Percentiles rank a stretch among this genome's conserved stretches.
These are phyloP conservation scores for Thysanoteuthis rhombus DNA, from an alignment of 2,888 invertebrate genomes.

Conservation along the genomic window DNA sequence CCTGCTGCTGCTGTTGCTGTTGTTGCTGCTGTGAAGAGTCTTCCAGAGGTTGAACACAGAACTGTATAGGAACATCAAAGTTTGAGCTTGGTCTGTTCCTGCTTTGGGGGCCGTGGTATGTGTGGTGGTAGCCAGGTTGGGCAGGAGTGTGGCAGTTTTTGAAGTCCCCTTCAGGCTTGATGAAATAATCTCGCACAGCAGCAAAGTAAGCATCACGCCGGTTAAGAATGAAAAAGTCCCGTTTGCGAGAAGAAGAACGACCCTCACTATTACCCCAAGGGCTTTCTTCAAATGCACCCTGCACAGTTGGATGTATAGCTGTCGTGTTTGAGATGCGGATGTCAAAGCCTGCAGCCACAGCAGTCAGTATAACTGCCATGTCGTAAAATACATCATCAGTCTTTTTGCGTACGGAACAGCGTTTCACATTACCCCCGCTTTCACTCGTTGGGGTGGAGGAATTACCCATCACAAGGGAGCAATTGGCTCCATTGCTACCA, in stretches of 20 bases:
- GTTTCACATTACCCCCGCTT: slow-evolving; percentile 67
- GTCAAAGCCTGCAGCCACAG: slow-evolving; percentile 89
- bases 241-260: slow-evolving; percentile 44
- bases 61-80: slow-evolving; percentile 59
- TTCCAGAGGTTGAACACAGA: slow-evolving; percentile 42
- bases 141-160: slow-evolving; percentile 51
- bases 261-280: slow-evolving; percentile 38
- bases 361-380: slow-evolving; percentile 89
- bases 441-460: background rate
- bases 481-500: background rate
- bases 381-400: slow-evolving; percentile 81
- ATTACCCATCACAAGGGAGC: background rate
- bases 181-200: slow-evolving; percentile 63
- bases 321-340: slow-evolving; percentile 81
- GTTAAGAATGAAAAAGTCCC: slow-evolving; percentile 58
- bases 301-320: slow-evolving; percentile 58
- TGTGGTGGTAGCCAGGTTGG: slow-evolving; percentile 72
- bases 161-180: slow-evolving; percentile 57
- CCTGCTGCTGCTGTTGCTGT: background rate
- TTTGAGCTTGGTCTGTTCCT: slow-evolving; percentile 68
- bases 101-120: slow-evolving; percentile 84
- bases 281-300: slow-evolving; percentile 33
- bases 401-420: slow-evolving; percentile 48
- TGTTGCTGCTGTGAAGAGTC: background rate
- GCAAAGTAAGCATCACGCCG: slow-evolving; percentile 64